A percentile compares a stretch with the other conserved stretches of the same genome.
phyloP scores from a whole-genome alignment of 2,113 vertebrate species.

The Barbus barbus region DNA sequence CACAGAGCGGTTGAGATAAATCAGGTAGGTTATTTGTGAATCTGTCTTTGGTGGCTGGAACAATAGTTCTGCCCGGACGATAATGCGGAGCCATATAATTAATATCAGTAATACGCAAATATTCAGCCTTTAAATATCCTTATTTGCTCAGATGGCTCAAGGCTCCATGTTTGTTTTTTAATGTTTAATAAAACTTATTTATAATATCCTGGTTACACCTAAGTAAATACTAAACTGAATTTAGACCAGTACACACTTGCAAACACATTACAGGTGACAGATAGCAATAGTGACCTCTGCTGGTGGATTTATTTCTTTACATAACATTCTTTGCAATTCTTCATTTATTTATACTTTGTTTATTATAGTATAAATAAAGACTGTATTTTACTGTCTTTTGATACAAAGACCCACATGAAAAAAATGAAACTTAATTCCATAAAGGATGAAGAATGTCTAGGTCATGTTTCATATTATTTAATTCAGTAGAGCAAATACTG shows the following conservation, averaged over 20 bases:
- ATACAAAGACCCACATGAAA: no score
- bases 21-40: no score
- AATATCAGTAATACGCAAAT: no score
- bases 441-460: not conserved
- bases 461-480: not conserved
- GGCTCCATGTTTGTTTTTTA: no score
- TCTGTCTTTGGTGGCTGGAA: no score
- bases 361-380: not conserved
- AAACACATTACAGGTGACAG: not conserved
- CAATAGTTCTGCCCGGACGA: no score
- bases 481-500: no score
- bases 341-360: not conserved
- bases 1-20: no score
- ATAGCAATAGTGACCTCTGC: not conserved
- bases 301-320: not conserved
- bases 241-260: not conserved
- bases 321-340: not conserved
- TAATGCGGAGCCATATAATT: no score
- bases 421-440: not conserved
- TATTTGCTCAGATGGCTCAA: constrained; percentile 13
- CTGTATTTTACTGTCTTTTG: not conserved
- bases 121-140: not conserved
- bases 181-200: not conserved
- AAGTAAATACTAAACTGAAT: not conserved
- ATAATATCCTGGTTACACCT: not conserved